phyloP scores from a whole-genome alignment of 92 coral and sea anemone species.

The Pocillopora grandis region DNA sequence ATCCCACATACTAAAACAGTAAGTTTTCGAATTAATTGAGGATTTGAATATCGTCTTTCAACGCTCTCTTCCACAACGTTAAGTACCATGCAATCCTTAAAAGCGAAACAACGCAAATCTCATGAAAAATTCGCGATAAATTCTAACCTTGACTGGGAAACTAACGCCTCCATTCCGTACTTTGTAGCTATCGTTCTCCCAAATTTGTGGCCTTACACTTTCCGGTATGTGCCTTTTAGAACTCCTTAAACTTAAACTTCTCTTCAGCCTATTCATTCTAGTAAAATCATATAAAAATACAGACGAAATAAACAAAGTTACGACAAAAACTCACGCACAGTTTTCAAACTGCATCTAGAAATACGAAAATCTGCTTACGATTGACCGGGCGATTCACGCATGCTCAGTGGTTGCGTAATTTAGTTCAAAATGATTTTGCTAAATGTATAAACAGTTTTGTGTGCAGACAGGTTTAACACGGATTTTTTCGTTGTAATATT shows the following conservation, averaged over 20 bases:
- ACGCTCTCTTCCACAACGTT: neutral
- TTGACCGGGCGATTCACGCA: conserved; percentile 32
- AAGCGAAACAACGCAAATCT: neutral
- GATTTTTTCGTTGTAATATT: neutral
- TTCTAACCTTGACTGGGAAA: conserved; percentile 93
- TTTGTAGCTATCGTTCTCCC: conserved; percentile 99
- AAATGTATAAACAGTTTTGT: neutral
- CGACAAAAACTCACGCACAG: conserved; percentile 8
- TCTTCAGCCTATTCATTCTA: conserved; percentile 84
- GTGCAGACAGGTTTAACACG: no score
- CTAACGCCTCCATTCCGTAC: conserved; percentile 98
- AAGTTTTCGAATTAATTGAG: neutral
- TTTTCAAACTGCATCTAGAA: conserved; percentile 17
- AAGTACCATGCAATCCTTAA: neutral
- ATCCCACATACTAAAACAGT: conserved; percentile 79
- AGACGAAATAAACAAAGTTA: conserved; percentile 27
- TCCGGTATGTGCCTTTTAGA: conserved; percentile 96
- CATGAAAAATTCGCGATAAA: no score
- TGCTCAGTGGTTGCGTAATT: conserved; percentile 48
- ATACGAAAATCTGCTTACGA: conserved; percentile 15
- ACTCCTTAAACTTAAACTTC: conserved; percentile 91
- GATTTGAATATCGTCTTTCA: conserved; percentile 10
- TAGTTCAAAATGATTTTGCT: neutral
- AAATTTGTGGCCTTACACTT: conserved; percentile 94
- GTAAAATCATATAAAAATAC: conserved; percentile 6